Percentiles rank a stretch among this genome's conserved stretches.
Evolutionary conservation across 1,140 invertebrate species (phyloP).

Genomic region (Odontomachus brunneus): DNA sequence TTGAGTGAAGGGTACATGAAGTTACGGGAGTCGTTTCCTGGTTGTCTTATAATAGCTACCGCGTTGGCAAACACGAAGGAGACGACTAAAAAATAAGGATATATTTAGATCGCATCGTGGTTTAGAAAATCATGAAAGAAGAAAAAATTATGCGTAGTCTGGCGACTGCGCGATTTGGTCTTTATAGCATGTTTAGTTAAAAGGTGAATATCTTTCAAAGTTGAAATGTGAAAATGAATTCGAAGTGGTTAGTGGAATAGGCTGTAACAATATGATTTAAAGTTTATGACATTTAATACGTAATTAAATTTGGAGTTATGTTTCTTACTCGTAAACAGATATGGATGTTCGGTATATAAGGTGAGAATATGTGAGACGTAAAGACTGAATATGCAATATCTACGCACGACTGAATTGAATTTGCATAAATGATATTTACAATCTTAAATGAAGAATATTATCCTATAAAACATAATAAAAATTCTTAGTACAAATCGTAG

Average conservation of each 20-base stretch:
- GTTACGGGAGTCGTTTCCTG: slow-evolving; percentile 4
- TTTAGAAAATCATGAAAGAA: not conserved
- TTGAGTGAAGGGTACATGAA: not conserved
- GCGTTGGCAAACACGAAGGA: not conserved
- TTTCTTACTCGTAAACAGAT: not conserved
- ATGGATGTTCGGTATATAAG: not conserved
- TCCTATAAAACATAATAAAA: slow-evolving; percentile 4
- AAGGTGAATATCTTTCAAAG: not conserved
- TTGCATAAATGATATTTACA: slow-evolving; percentile 7
- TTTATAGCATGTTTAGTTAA: not conserved
- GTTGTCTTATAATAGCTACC: slow-evolving; percentile 30
- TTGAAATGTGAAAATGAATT: not conserved
- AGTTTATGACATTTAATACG: not conserved
- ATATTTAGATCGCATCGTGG: not conserved
- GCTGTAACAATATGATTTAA: not conserved
- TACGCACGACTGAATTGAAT: not conserved
- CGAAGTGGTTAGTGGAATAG: not conserved
- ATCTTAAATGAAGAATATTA: not conserved
- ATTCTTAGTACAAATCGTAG: not conserved
- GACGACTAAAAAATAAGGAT: not conserved
- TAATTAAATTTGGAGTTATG: not conserved
- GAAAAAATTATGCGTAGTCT: not conserved
- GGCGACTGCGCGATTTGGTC: not conserved
- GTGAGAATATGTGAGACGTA: not conserved
- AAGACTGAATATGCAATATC: not conserved